phyloP scores from a whole-genome alignment of 1,140 invertebrate species.

The Eumeta japonica region DNA sequence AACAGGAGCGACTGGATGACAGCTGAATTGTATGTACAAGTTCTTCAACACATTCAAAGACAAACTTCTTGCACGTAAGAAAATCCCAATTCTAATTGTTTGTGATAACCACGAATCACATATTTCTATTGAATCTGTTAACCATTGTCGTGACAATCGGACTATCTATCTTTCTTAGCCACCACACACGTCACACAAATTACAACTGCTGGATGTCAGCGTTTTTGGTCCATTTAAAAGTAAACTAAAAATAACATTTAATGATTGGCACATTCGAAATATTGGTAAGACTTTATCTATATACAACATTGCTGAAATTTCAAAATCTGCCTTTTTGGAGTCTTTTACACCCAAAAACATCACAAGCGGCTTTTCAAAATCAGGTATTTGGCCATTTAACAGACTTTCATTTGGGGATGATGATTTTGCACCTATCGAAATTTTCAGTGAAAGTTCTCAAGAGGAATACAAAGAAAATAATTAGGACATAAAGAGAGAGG shows the following conservation, averaged over 20 bases:
- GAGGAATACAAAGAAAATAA: too few species aligned
- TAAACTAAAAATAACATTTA: background rate
- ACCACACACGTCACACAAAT: conserved; percentile 20
- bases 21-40: background rate
- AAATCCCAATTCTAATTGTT: conserved; percentile 1
- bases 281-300: background rate
- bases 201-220: conserved; percentile 28
- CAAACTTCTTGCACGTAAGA: background rate
- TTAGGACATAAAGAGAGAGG: too few species aligned
- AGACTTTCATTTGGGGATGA: background rate
- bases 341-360: conserved; percentile 1
- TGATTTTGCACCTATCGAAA: background rate
- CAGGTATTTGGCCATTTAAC: background rate
- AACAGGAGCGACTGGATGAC: background rate
- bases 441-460: too few species aligned
- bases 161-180: conserved; percentile 25
- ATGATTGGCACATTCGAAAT: conserved; percentile 1
- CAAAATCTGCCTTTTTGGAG: background rate
- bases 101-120: too few species aligned
- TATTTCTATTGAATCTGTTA: conserved; percentile 10
- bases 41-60: conserved; percentile 2
- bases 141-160: conserved; percentile 24
- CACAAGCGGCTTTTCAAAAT: background rate
- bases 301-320: background rate
- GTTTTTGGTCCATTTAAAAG: conserved; percentile 38